Base-by-base conservation (phyloP, 2,888 invertebrate genomes). In the Xestoiulus laeticollis region DNA sequence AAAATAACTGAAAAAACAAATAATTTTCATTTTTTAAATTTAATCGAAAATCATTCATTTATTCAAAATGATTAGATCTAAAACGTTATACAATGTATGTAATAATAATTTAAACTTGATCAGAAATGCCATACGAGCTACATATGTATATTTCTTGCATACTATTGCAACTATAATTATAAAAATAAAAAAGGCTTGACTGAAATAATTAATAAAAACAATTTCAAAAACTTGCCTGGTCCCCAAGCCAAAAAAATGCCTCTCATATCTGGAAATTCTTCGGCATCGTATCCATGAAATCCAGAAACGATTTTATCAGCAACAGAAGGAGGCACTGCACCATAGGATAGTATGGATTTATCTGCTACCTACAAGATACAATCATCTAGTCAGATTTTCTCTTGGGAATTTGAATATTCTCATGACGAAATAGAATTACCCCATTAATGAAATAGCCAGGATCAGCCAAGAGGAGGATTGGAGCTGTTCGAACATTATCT, bases 381-480 rank as follows among this genome's bases (percentile, higher is more conserved):
- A 12, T 8, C 68, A 26, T 26, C 4, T n/a, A 68, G 3, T 8
- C 12, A 78, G 14, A 78, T 22, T 78, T 68, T n/a, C 10, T n/a
- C 26, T 16, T 78, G 30, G 30, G 30, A 30, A 4, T 30, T 78
- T 30, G 26, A 30, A 30, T 3, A 30, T 14, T 78, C 12, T 78
- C 4, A 78, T 30, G 0, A 26, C 30, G 22, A 0, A 68, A 30
- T 0, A 78, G 0, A 78, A 26, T n/a, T 88, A 87, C 87, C 85
- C 53, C 87, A 53, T 48, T 53, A 19, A 89, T 89, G 48, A 85
- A 87, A 85, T 91, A 91, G 0, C 91, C 91, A 85, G 91, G 91
- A 26, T 91, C 91, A 4, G 91, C 91, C 10, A 91, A 89, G 12
- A 91, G 90, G n/a, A 92, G 89, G 22, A 92, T 89, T 0, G 91